Evolutionary conservation across 1,140 invertebrate species (phyloP).

Genomic region (Cardiocondyla obscurior): DNA sequence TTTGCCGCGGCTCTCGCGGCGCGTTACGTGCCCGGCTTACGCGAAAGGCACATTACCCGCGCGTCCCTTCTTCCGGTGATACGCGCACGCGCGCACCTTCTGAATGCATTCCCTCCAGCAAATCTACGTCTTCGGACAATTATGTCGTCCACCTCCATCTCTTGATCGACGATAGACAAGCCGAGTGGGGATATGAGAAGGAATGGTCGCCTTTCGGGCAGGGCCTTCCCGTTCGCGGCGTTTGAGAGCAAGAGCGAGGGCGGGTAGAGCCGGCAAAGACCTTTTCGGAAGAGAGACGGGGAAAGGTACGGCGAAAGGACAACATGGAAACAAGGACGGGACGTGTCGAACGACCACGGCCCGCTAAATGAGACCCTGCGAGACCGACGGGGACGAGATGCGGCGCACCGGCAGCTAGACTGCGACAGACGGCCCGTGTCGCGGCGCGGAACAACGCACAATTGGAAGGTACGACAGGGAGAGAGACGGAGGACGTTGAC

Average conservation of each 20-base stretch:
- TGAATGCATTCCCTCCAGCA: conserved; percentile 2
- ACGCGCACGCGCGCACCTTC: neutral
- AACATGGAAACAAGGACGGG: conserved; percentile 33
- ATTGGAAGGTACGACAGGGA: conserved; percentile 53
- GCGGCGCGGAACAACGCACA: conserved; percentile 35
- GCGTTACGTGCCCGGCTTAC: neutral
- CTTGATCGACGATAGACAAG: conserved; percentile 11
- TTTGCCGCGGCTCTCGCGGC: neutral
- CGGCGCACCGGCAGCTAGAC: neutral
- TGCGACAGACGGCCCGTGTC: conserved; percentile 14
- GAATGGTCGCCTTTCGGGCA: conserved; percentile 57
- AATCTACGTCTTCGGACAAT: conserved; percentile 27
- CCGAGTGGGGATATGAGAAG: conserved; percentile 22
- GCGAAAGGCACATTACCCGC: neutral
- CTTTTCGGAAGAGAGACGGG: conserved; percentile 35
- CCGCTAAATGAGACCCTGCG: neutral
- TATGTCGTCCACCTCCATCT: conserved; percentile 24
- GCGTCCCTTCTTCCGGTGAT: neutral
- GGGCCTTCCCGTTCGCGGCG: conserved; percentile 23
- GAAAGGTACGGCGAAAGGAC: conserved; percentile 1
- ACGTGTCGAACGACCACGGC: neutral
- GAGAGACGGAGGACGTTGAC: conserved; percentile 52
- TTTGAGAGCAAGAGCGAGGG: conserved; percentile 50
- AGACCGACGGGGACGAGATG: conserved; percentile 29
- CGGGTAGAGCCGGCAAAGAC: conserved; percentile 19